Base-by-base conservation (phyloP, 2,888 invertebrate genomes). In the Ophonus ardosiacus region DNA sequence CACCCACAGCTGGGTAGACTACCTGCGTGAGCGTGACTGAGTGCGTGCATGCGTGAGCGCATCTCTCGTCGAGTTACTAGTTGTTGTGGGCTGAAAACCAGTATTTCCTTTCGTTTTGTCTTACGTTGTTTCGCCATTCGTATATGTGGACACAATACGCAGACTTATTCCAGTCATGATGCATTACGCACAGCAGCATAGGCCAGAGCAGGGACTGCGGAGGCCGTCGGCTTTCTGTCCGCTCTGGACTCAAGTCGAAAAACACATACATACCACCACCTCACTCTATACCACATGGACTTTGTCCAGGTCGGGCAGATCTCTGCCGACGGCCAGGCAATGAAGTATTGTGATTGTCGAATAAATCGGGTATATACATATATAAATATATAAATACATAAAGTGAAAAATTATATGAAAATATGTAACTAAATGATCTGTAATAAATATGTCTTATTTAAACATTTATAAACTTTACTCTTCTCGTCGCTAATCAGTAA, bases 301-400 rank as follows among this genome's bases (percentile, higher is more conserved):
- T 51, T n/a, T n/a, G 8, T 43, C 43, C 43, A 78, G 17, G 74
- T 31, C 78, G 51, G 78, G 40, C 78, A 80, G 61, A 80, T 80
- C 3, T 61, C n/a, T 57, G 71, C 68, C 80, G 57, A 65, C 85
- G 84, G 57, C 85, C 71, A 68, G 79, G 85, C 85, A 85, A 85
- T 80, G 80, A 85, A 85, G 80, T 85, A 85, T 85, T 85, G 85
- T 85, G 85, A 85, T 85, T 85, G 85, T 85, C 80, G 89, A 88
- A 89, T 90, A 90, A 90, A 90, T 90, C 90, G 90, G 89, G 89
- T 89, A 90, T 90, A 90, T 90, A 90, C 90, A 90, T 90, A 90
- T 90, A 90, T 90, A 90, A 90, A 90, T 90, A 90, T 90, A 90
- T 89, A 88, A 88, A 88, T 88, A 88, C 90, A 89, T 89, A 89